phyloP scores from a whole-genome alignment of 92 coral and sea anemone species.

The Zoanthus gigantus region DNA sequence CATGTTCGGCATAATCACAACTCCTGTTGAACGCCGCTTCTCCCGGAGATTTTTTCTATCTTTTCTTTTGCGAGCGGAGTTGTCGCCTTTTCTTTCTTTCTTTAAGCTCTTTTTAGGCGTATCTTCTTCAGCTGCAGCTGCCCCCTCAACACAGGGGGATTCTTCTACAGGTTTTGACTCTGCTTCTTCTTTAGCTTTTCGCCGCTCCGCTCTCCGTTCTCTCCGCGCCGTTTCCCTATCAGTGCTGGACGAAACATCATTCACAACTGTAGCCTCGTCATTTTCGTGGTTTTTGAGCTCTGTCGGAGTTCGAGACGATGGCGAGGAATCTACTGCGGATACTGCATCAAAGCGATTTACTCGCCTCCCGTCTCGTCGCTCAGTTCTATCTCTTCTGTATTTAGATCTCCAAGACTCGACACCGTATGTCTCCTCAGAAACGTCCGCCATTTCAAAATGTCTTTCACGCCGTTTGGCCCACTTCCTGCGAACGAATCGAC shows the following conservation, averaged over 20 bases:
- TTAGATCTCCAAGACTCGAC: constrained; percentile 63
- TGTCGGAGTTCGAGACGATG: constrained; percentile 57
- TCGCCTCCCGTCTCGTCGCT: constrained; percentile 73
- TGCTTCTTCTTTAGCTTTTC: constrained; percentile 80
- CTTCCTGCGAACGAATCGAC: constrained; percentile 64
- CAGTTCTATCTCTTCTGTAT: constrained; percentile 79
- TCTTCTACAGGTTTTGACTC: constrained; percentile 81
- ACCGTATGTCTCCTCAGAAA: constrained; percentile 63
- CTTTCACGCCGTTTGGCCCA: constrained; percentile 62
- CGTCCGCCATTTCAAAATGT: constrained; percentile 75
- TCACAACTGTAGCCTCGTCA: constrained; percentile 75
- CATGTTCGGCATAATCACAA: constrained; percentile 96
- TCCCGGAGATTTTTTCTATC: constrained; percentile 93
- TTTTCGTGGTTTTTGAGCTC: constrained; percentile 70
- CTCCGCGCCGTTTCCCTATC: constrained; percentile 78
- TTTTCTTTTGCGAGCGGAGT: constrained; percentile 83
- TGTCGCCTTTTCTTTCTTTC: constrained; percentile 90
- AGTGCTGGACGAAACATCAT: constrained; percentile 78
- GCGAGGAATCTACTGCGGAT: constrained; percentile 56
- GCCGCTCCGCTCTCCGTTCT: constrained; percentile 73
- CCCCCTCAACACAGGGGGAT: constrained; percentile 76
- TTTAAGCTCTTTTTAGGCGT: constrained; percentile 88
- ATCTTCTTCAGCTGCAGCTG: constrained; percentile 77
- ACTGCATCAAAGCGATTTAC: constrained; percentile 62
- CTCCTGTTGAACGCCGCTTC: constrained; percentile 99